Base-by-base conservation (phyloP, 2,888 invertebrate species). In the Zhengitettix transpicula region DNA sequence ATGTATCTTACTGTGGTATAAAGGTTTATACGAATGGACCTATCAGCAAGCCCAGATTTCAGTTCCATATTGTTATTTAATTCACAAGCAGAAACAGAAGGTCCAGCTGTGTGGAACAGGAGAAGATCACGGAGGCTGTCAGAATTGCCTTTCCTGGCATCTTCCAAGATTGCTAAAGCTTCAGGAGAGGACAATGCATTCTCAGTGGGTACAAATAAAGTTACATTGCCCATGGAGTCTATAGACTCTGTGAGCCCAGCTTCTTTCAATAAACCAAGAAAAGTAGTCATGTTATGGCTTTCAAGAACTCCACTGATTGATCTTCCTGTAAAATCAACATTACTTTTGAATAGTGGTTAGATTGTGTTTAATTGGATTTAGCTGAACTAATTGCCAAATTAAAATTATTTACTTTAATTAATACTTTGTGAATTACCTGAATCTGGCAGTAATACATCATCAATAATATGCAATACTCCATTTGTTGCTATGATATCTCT, bases 381-480 rank as follows among this genome's bases (percentile, higher is more conserved):
- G 28, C 7, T 28, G 7, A 28, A 28, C 7, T 28, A 28, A 5
- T 28, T 28, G 28, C 7, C 28, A 28, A 28, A 28, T 28, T 7
- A 28, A 28, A 28, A 28, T 28, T 28, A 5, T 7, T 28, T 28
- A 2, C 7, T 28, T 28, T 51, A 12, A 51, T 17, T 28, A 41
- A 55, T 3, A n/a, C 9, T 63, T 52, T 14, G 42, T 8, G 12
- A n/a, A 12, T 63, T 67, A 77, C 78, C 78, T 28, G 80, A 78
- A 63, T 83, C 79, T 0, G 85, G 84, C 58, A 84, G 76, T 54
- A 86, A 69, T 40, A 86, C 77, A 5, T 78, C 76, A 66, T 86
- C 84, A 63, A 87, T 78, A 41, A 83, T 74, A 69, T 87, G 84
- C 41, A 87, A 69, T 2, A 87, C 84, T n/a, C 87, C 87, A 71